Evolutionary conservation across 2,888 invertebrate genomes (phyloP), one percentile per base, ranked within the genome.

Genomic region (Microplitis manilae): DNA sequence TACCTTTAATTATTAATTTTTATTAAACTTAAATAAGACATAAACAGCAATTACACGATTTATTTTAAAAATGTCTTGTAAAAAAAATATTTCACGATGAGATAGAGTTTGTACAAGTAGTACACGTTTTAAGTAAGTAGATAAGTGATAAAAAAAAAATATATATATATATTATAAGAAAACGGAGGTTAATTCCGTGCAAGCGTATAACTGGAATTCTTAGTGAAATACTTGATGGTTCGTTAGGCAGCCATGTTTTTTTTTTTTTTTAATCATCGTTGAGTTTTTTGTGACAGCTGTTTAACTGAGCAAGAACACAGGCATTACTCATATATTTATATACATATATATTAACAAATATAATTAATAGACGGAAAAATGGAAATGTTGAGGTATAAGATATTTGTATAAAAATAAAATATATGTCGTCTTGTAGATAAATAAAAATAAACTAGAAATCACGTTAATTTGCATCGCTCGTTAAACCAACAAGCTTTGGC

Each of bases 391-490:
- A 2, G 50, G 50, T 13, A 30, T 30, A 50, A 50, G 73, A 70
- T 39, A 64, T 30, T 30, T 2, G 41, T 60, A 61, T 69, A 74
- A 38, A 69, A 59, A 70, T 60, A 62, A 73, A 61, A 50, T 17
- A 40, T 41, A 70, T 41, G 20, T 61, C 5, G 15, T 7, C 62
- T 7, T 17, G 62, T 13, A 15, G 7, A 62, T 15, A 17, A 20
- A 20, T 20, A 62, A 15, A 62, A 62, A 82, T 84, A 85, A 85
- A 77, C 80, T 82, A 82, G 82, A 82, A 86, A 84, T 86, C 87
- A 84, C 85, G 85, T 86, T 84, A 81, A 92, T 91, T 92, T 87
- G 89, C 84, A 87, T 86, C 86, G 86, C 89, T 90, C 89, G 86
- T 88, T 88, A 88, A 87, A 88, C 85, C 86, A 87, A 87, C 87